These are phyloP conservation scores for Poecile atricapillus DNA, from an alignment of 2,113 vertebrate genomes.

Conservation along the genomic window DNA sequence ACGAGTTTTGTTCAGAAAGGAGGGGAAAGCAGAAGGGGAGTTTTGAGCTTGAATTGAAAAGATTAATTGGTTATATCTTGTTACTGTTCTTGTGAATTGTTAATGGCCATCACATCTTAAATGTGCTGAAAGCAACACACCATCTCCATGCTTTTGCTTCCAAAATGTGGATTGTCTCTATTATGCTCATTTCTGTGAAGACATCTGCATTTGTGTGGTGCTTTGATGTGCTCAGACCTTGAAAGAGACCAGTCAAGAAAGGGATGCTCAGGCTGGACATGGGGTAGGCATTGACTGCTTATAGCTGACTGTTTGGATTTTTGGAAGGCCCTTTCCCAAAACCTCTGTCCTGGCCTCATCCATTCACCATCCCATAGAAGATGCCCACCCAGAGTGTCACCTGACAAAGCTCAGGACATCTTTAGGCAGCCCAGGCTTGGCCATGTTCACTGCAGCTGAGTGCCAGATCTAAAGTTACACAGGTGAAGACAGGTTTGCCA, in stretches of 20 bases:
- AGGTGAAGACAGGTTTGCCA: neutral
- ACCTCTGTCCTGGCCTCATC: neutral
- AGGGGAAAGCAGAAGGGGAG: neutral
- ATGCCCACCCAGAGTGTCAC: rapidly evolving
- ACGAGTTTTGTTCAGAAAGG: neutral
- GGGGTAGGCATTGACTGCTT: neutral
- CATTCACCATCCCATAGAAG: neutral
- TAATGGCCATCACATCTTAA: neutral
- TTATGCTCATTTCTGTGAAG: neutral
- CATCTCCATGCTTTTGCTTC: conserved; percentile 53
- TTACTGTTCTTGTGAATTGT: neutral
- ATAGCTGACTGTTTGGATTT: neutral
- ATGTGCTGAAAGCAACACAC: conserved; percentile 12
- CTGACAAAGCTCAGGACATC: neutral
- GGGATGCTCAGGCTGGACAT: neutral
- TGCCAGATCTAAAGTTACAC: neutral
- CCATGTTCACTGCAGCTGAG: neutral
- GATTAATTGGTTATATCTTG: conserved; percentile 11
- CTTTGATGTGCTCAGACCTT: neutral
- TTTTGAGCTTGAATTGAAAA: neutral
- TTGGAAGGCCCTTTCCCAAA: neutral
- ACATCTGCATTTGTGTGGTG: neutral
- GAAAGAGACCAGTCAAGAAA: neutral
- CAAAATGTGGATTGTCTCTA: conserved; percentile 58
- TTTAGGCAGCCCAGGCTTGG: neutral